Evolutionary conservation across 2,113 vertebrate genomes (phyloP).

Genomic region (Raja brachyura): DNA sequence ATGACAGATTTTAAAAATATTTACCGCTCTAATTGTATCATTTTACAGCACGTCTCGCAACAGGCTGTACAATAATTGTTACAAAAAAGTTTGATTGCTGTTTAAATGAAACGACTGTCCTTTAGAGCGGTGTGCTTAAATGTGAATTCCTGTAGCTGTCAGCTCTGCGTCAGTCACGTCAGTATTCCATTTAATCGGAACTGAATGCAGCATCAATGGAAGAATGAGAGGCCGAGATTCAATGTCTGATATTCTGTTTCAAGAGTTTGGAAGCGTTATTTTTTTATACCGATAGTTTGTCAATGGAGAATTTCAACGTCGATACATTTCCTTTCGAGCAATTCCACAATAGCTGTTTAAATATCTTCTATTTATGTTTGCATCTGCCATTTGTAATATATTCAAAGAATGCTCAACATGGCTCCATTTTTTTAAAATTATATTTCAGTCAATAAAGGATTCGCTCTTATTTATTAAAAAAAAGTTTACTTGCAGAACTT

Average conservation of each 20-base stretch:
- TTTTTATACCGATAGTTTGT: constrained; percentile 19
- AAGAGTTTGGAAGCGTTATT: not conserved
- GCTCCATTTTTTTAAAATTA: constrained; percentile 26
- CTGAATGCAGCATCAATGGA: not conserved
- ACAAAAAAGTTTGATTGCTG: not conserved
- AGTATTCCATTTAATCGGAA: constrained; percentile 7
- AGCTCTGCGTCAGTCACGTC: not conserved
- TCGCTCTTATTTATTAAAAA: constrained; percentile 34
- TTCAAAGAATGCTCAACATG: not conserved
- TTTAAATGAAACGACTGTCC: not conserved
- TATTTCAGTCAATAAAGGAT: constrained; percentile 31
- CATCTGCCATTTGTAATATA: constrained; percentile 17
- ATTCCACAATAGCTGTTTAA: not conserved
- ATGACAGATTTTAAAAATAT: constrained; percentile 20
- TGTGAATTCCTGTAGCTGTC: constrained; percentile 4
- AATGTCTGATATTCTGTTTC: not conserved
- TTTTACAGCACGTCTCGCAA: not conserved
- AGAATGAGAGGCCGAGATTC: not conserved
- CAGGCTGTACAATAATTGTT: not conserved
- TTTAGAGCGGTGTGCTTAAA: not conserved
- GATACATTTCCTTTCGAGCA: not conserved
- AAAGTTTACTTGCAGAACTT: constrained; percentile 12
- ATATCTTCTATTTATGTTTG: constrained; percentile 6
- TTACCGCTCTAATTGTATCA: not conserved
- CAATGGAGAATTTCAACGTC: not conserved